Base-by-base conservation (phyloP, 2,888 invertebrate species). In the Chydorus sphaericus region DNA sequence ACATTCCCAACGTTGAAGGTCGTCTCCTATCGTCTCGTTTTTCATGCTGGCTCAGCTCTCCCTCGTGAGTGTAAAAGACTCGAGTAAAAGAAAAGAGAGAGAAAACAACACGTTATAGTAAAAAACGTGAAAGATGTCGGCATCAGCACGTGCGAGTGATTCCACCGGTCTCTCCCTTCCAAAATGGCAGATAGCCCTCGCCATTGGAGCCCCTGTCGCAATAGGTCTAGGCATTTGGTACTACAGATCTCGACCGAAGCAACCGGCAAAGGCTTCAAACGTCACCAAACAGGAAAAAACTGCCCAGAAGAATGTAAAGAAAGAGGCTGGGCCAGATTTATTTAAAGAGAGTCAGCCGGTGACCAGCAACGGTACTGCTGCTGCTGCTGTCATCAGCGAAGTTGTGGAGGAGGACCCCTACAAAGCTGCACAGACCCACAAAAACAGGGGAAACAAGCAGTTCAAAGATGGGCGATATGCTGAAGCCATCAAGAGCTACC, bases 141-240 rank as follows among this genome's bases (percentile, higher is more conserved):
- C 50, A 36, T 55, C 55, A 48, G 33, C 36, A 36, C 49, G 55
- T 16, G 55, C 33, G 14, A 23, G 8, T 16, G 28, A 31, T 16
- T 33, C 48, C 29, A n/a, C 31, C 2, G 48, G 52, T 16, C 58
- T 61, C 57, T 59, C 60, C 33, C 30, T 57, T 8, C 61, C 66
- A 49, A 88, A 83, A 77, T 89, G 90, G 88, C 87, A 90, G 75
- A 74, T 90, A 65, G 89, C 87, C 59, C 74, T 90, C 60, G 79
- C 83, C 59, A 77, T 90, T 61, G 88, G 89, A 63, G 83, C 88
- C 61, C 87, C 88, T 65, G 77, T 89, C 62, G 86, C 84, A 58
- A 75, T 86, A 57, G 89, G 89, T 57, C 71, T 89, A 66, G 87
- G 87, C 66, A 79, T 85, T 67, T 83, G 85, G 73, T 84, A 82